Evolutionary conservation across 2,888 invertebrate genomes (phyloP).

Genomic region (Euzetes globulus): DNA sequence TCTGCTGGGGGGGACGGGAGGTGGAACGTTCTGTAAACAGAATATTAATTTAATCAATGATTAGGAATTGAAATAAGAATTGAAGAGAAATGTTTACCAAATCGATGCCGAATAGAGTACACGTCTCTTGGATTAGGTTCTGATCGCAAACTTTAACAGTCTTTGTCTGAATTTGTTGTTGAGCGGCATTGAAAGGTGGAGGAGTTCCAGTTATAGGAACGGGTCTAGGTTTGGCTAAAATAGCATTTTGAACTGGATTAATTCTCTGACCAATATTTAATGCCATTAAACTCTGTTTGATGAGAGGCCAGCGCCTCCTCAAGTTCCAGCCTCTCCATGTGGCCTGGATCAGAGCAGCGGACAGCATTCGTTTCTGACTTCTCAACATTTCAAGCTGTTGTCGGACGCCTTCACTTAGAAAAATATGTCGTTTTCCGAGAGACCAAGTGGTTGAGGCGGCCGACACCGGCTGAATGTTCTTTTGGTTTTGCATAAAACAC

Average conservation of each 20-base stretch:
- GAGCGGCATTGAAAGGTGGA: slow-evolving; percentile 54
- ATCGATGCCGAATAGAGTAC: slow-evolving; percentile 79
- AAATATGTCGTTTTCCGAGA: slow-evolving; percentile 83
- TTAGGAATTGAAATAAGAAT: slow-evolving; percentile 32
- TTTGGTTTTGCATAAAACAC: slow-evolving; percentile 53
- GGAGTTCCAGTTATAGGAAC: slow-evolving; percentile 82
- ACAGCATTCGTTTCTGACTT: slow-evolving; percentile 65
- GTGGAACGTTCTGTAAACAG: slow-evolving; percentile 66
- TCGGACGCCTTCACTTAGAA: slow-evolving; percentile 83
- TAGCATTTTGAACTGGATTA: not conserved
- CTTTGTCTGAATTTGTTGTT: slow-evolving; percentile 45
- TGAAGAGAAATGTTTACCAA: slow-evolving; percentile 56
- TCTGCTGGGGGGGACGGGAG: slow-evolving; percentile 81
- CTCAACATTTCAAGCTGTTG: slow-evolving; percentile 79
- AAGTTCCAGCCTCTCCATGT: slow-evolving; percentile 74
- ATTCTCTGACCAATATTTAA: not conserved
- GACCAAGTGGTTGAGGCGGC: slow-evolving; percentile 73
- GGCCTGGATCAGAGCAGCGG: slow-evolving; percentile 73
- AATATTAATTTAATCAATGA: not conserved
- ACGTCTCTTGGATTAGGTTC: slow-evolving; percentile 80
- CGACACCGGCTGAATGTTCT: slow-evolving; percentile 45
- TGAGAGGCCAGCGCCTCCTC: slow-evolving; percentile 57
- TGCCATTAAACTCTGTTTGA: slow-evolving; percentile 48
- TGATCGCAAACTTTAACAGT: slow-evolving; percentile 68
- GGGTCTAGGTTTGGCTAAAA: slow-evolving; percentile 60